A percentile compares a stretch with the other conserved stretches of the same genome.
phyloP scores from a whole-genome alignment of 2,797 vertebrate species.

The Meda fulgida region DNA sequence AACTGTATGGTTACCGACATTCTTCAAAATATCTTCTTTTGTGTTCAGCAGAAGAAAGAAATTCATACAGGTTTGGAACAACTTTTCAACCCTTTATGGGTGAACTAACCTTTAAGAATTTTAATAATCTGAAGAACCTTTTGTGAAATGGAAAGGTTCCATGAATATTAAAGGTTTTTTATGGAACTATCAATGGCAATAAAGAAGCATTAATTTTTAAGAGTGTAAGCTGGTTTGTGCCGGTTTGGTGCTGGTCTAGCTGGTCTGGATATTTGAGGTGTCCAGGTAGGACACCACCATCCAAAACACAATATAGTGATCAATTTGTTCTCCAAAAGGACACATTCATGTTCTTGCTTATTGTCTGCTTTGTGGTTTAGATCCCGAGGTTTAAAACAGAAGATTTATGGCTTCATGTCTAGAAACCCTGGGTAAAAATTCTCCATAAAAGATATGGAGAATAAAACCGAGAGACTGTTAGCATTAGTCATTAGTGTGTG shows the following conservation, averaged over 20 bases:
- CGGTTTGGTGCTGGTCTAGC: neutral
- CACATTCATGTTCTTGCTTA: neutral
- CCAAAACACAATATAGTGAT: neutral
- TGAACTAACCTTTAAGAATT: neutral
- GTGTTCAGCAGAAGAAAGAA: too few species aligned
- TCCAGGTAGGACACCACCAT: neutral
- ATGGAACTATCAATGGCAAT: neutral
- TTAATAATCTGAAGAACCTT: neutral
- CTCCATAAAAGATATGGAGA: neutral
- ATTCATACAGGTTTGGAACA: too few species aligned
- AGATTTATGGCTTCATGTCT: neutral
- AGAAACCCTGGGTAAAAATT: neutral
- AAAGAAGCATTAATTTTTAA: neutral
- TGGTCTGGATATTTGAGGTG: neutral
- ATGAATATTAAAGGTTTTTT: neutral
- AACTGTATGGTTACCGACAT: too few species aligned
- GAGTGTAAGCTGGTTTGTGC: neutral
- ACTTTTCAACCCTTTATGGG: neutral
- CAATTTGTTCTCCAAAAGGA: conserved; percentile 2
- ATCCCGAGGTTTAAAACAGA: neutral
- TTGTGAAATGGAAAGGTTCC: neutral
- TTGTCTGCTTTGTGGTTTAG: neutral
- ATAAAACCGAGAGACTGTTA: neutral
- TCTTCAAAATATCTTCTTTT: too few species aligned
- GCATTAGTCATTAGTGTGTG: neutral